Base-by-base conservation (phyloP, 2,113 vertebrate genomes). In the Cinclus mexicanus region DNA sequence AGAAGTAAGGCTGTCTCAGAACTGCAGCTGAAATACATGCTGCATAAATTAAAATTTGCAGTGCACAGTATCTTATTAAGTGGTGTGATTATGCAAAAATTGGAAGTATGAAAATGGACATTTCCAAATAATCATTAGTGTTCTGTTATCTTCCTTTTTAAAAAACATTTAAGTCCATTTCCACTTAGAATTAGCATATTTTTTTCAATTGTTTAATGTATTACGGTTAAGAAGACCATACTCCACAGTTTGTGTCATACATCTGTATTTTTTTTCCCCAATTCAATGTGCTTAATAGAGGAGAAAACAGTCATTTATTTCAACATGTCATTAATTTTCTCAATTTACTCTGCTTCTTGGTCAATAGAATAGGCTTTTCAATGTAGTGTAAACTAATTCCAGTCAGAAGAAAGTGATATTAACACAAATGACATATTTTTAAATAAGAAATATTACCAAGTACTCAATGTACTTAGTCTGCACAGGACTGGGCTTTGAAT, bases 21-120 rank as follows among this genome's bases (percentile, higher is more conserved):
- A 75, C 53, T 68, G 68, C 69, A 78, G 84, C 85, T 95, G 95
- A 96, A 89, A 97, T 97, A 81, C 39, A 78, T 78, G 78, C 64
- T 49, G 87, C 72, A 85, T 96, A 96, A 93, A 96, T 97, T 89
- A 97, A 97, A 97, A 95, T 89, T 94, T 94, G 81, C 78, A 52
- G 11, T 57, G 47, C 74, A 16, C 14, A 61, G 60, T 89, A 82
- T 95, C 57, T 83, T 94, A 96, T 96, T 96, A 95, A 96, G 91
- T 90, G 70, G 31, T 26, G 10, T 89, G 93, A 97, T 98, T 95
- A 92, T 94, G 94, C 85, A 96, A 94, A 89, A 97, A 64, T 61
- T 11, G 31, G 53, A 78, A 84, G 26, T 87, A 76, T 71, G 94
- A 91, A 96, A 95, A 93, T 33, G 81, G 71, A 63, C 2, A 2